Evolutionary conservation across 2,888 invertebrate species (phyloP).

Genomic region (Cryptocheilus praepositus): DNA sequence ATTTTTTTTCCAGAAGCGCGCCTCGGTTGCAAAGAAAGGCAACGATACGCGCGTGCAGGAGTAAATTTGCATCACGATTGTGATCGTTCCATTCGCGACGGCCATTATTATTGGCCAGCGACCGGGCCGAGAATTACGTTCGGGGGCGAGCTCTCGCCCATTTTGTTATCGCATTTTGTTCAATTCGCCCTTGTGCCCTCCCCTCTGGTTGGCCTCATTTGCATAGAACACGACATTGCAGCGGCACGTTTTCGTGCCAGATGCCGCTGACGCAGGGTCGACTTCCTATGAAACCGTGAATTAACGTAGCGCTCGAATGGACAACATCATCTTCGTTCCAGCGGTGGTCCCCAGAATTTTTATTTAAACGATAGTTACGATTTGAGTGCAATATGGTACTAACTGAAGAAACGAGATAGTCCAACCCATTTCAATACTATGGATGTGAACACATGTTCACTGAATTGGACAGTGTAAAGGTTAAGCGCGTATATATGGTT

Average conservation of each 20-base stretch:
- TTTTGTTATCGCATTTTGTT: slow-evolving; percentile 41
- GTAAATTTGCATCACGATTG: slow-evolving; percentile 25
- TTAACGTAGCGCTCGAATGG: neutral
- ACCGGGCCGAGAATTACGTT: slow-evolving; percentile 32
- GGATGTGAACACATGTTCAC: no score
- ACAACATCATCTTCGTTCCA: neutral
- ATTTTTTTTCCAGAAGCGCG: no score
- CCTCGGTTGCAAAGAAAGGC: slow-evolving; percentile 6
- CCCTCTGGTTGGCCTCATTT: slow-evolving; percentile 29
- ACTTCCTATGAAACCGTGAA: slow-evolving; percentile 3
- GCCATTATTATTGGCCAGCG: slow-evolving; percentile 29
- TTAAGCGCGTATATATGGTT: no score
- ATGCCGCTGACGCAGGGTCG: slow-evolving; percentile 34
- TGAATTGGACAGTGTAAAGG: no score
- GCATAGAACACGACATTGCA: slow-evolving; percentile 18
- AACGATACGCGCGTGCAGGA: neutral
- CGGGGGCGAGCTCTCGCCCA: slow-evolving; percentile 15
- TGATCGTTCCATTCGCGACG: slow-evolving; percentile 8
- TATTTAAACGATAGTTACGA: no score
- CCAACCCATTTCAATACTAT: no score
- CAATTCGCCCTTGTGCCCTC: slow-evolving; percentile 22
- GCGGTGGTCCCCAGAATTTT: no score
- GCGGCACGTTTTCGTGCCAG: slow-evolving; percentile 21
- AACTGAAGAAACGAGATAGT: no score
- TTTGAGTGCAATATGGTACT: no score